phyloP scores from a whole-genome alignment of 2,888 invertebrate species.

The Aplocera efformata region DNA sequence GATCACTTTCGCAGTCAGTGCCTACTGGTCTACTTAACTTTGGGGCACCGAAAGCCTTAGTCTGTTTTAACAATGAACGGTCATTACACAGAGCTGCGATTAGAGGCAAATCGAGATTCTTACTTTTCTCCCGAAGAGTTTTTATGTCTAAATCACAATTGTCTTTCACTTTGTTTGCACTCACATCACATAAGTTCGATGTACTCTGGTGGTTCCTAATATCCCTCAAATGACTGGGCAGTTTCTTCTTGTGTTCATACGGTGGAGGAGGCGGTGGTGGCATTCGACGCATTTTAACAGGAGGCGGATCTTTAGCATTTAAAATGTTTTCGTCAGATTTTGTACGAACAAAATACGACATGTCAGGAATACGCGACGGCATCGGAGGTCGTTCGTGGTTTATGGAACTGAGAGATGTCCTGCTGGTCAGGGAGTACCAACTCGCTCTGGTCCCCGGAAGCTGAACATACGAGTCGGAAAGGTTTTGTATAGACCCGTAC shows the following conservation, averaged over 20 bases:
- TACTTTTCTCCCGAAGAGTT: conserved; percentile 92
- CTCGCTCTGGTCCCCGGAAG: conserved; percentile 82
- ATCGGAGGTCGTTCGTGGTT: conserved; percentile 85
- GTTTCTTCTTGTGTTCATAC: conserved; percentile 73
- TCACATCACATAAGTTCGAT: conserved; percentile 48
- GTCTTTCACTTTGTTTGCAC: conserved; percentile 60
- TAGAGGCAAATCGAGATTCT: conserved; percentile 93
- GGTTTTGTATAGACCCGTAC: conserved; percentile 90
- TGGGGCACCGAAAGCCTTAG: conserved; percentile 91
- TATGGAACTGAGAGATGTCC: conserved; percentile 82
- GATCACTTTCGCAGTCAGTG: conserved; percentile 72
- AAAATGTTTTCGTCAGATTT: conserved; percentile 91
- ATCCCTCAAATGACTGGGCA: conserved; percentile 77
- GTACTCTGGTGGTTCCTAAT: conserved; percentile 44
- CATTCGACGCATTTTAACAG: conserved; percentile 74
- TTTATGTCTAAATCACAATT: conserved; percentile 86
- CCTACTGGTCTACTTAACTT: conserved; percentile 75
- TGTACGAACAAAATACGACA: conserved; percentile 82
- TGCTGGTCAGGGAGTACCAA: conserved; percentile 82
- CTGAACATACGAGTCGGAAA: conserved; percentile 87
- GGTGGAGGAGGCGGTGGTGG: conserved; percentile 79
- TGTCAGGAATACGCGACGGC: conserved; percentile 76
- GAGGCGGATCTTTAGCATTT: conserved; percentile 77
- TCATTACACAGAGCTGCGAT: conserved; percentile 97
- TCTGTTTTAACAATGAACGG: conserved; percentile 92